Evolutionary conservation across 2,113 vertebrate genomes (phyloP), one percentile per base, ranked within the genome.

Genomic region (Psittacula cyanocephala): DNA sequence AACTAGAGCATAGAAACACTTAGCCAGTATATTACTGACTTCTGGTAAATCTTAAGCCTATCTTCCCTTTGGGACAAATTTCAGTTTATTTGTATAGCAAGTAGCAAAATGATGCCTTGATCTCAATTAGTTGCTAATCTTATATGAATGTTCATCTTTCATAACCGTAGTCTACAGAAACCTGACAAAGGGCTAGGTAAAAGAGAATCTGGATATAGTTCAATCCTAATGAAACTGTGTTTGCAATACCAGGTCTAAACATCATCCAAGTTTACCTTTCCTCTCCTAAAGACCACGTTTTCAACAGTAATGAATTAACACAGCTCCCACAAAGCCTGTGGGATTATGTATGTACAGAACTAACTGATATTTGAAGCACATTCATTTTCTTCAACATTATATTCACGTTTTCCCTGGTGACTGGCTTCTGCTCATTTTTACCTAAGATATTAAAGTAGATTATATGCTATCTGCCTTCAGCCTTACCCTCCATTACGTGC

Each of bases 51-150:
- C n/a, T 82, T 71, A 74, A 86, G 23, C 6, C 46, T 81, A 10
- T 77, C 46, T 96, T 81, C 86, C 62, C 82, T 88, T 46, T 43
- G 85, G 72, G 71, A 77, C 8, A 86, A 78, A 78, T 90, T 53
- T 81, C 46, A 70, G 43, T 75, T 50, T 86, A 83, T 55, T 95
- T 93, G 44, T 64, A 86, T 13, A 88, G 24, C 17, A 93, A 82
- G 39, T 62, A 90, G 60, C 16, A 93, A 96, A 96, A 88, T 13
- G 37, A 95, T 78, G 31, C 53, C 84, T 91, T 91, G 78, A 92
- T 92, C 75, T 87, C 85, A 87, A 89, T 87, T 67, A 93, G 53
- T 67, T 60, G 43, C 43, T 91, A 88, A 91, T 74, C 20, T 49
- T 89, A 87, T 67, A 74, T 43, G 50, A 74, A 75, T 20, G 29